phyloP scores from a whole-genome alignment of 2,797 vertebrate genomes.

The Leucoraja ocellata region DNA sequence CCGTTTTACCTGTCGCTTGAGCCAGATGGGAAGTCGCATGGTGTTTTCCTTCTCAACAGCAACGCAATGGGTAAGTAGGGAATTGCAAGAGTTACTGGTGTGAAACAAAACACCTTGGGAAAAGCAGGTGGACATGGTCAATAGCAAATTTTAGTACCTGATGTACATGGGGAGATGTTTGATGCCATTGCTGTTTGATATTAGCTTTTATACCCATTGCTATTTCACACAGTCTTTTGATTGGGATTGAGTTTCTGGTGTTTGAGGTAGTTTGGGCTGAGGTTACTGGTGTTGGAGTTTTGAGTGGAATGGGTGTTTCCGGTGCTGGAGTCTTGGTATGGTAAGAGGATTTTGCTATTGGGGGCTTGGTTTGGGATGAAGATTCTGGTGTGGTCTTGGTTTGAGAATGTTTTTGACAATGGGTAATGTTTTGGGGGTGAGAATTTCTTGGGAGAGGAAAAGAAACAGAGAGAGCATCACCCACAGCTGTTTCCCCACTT shows the following conservation, averaged over 20 bases:
- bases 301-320: neutral
- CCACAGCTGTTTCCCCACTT: neutral
- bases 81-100: too few relatives aligned
- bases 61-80: slow-evolving; percentile 57
- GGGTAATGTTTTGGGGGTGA: neutral
- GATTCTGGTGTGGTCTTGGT: neutral
- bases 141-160: neutral
- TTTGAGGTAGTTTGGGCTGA: neutral
- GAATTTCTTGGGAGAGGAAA: neutral
- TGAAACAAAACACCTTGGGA: neutral
- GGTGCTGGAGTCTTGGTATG: neutral
- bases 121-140: too few relatives aligned
- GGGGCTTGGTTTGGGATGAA: neutral
- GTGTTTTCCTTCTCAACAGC: slow-evolving; percentile 71
- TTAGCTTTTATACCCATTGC: neutral
- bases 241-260: neutral
- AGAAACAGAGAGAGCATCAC: neutral
- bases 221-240: neutral
- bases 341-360: neutral
- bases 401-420: neutral
- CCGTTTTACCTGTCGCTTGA: slow-evolving; percentile 81
- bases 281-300: neutral
- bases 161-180: neutral
- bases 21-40: slow-evolving; percentile 58
- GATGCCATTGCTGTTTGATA: neutral